Conservation (phyloP, 2,888 invertebrate genomes). For the Hyposoter didymator region DNA sequence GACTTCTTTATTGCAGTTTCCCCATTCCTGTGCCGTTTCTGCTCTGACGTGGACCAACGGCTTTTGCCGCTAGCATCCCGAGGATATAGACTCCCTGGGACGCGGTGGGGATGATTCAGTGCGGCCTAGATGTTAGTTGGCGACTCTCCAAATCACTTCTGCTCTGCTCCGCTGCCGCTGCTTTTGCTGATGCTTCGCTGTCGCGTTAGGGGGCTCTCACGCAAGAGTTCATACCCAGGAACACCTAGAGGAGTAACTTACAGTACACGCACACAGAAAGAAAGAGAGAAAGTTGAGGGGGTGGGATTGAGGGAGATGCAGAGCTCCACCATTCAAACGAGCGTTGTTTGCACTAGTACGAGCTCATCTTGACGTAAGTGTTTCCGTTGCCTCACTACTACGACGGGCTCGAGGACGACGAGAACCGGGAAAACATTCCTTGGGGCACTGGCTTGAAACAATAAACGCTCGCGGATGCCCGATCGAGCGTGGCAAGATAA, state of each 20-base stretch:
- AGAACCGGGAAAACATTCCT: slow-evolving; percentile 76
- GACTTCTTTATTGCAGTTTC: slow-evolving; percentile 78
- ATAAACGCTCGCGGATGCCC: slow-evolving; percentile 75
- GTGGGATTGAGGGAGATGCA: neutral
- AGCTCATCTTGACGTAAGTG: slow-evolving; percentile 44
- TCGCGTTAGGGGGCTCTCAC: slow-evolving; percentile 43
- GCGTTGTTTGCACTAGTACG: slow-evolving; percentile 38
- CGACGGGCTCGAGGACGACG: slow-evolving; percentile 41
- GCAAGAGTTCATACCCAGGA: slow-evolving; percentile 36
- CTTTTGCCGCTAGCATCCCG: slow-evolving; percentile 33
- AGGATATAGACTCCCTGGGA: slow-evolving; percentile 46
- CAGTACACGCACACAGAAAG: slow-evolving; percentile 3
- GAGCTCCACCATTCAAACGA: slow-evolving; percentile 13
- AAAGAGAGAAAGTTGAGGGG: neutral
- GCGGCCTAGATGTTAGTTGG: slow-evolving; percentile 78
- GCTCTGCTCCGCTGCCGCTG: slow-evolving; percentile 58
- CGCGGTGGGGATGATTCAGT: slow-evolving; percentile 76
- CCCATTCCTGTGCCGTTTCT: slow-evolving; percentile 23
- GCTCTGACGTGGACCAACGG: slow-evolving; percentile 37
- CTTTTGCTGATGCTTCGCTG: slow-evolving; percentile 55
- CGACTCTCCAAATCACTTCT: slow-evolving; percentile 81
- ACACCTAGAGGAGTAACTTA: slow-evolving; percentile 49
- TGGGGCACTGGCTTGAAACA: slow-evolving; percentile 76
- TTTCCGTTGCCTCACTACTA: slow-evolving; percentile 39
- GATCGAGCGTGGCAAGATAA: slow-evolving; percentile 78